Percentiles rank a stretch among this genome's conserved stretches.
These are phyloP conservation scores for Pimpla rufipes DNA, from an alignment of 2,888 invertebrate species.

Conservation along the genomic window DNA sequence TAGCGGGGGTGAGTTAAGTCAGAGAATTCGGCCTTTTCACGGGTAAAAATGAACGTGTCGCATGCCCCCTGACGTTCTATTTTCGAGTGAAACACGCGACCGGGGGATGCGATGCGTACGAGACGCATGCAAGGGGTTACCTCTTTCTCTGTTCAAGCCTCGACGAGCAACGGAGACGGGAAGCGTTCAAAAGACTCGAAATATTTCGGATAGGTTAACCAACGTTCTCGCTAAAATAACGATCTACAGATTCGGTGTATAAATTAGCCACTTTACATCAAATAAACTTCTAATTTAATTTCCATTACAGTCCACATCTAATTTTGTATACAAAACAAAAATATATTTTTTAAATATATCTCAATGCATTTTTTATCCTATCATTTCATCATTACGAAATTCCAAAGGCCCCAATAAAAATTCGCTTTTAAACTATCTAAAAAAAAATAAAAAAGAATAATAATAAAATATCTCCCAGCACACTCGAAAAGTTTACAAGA, in stretches of 20 bases:
- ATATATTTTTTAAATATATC: not conserved
- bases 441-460: not conserved
- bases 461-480: too few species aligned
- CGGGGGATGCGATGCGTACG: slow-evolving; percentile 72
- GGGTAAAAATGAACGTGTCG: slow-evolving; percentile 80
- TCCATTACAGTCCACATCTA: not conserved
- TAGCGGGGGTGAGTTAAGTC: slow-evolving; percentile 35
- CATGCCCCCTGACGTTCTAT: slow-evolving; percentile 82
- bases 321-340: not conserved
- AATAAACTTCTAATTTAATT: not conserved
- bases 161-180: slow-evolving; percentile 3
- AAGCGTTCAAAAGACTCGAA: not conserved
- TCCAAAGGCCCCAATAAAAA: not conserved
- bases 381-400: not conserved
- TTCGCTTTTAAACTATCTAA: not conserved
- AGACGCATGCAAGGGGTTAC: slow-evolving; percentile 39
- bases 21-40: slow-evolving; percentile 79
- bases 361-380: not conserved
- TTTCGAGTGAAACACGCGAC: slow-evolving; percentile 82
- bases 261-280: not conserved
- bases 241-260: not conserved
- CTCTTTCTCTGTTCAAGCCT: slow-evolving; percentile 3
- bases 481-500: not conserved
- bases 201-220: not conserved
- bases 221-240: too few species aligned